Base-by-base conservation (phyloP, 2,113 vertebrate species). In the Verasper variegatus region DNA sequence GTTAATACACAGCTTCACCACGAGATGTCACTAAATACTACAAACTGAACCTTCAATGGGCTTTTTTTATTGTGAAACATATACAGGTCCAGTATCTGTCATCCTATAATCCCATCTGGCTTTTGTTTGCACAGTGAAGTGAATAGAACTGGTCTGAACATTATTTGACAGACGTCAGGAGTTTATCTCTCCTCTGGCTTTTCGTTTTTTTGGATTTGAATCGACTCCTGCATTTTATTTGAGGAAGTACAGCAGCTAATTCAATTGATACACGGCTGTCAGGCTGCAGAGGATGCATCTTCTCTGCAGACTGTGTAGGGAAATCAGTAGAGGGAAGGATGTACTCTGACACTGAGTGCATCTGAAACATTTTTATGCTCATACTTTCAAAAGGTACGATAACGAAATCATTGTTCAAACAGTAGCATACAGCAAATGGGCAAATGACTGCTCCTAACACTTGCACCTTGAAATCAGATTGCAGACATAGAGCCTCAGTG, bases 341-440 rank as follows among this genome's bases (percentile, higher is more conserved):
- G 1, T 56, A 45, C 51, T 49, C 40, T 57, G 63, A 49, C 23
- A n/a, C 13, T 27, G 21, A 42, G 60, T 52, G 11, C 20, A 14
- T 69, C n/a, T 8, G 17, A 67, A 42, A 51, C 42, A 49, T 49
- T n/a, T 40, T 77, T 49, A 58, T 76, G 3, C 10, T 62, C 18
- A 49, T 8, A 64, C 21, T 5, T 47, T 63, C 35, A 52, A 40
- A 40, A 61, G 60, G 26, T 27, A 24, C 7, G 15, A 51, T 37
- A 12, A 40, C 9, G 26, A 68, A 61, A 62, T 54, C 7, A 35
- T 37, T 37, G n/a, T 51, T 42, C 7, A 31, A 52, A 21, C 13
- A 15, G 31, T 35, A 54, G 42, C 31, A 63, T 21, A 42, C 26
- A 54, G 14, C 14, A 42, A 70, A 27, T 54, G 17, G 20, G 56